Base-by-base conservation (phyloP, 2,797 vertebrate species). In the Tamandua tetradactyla region DNA sequence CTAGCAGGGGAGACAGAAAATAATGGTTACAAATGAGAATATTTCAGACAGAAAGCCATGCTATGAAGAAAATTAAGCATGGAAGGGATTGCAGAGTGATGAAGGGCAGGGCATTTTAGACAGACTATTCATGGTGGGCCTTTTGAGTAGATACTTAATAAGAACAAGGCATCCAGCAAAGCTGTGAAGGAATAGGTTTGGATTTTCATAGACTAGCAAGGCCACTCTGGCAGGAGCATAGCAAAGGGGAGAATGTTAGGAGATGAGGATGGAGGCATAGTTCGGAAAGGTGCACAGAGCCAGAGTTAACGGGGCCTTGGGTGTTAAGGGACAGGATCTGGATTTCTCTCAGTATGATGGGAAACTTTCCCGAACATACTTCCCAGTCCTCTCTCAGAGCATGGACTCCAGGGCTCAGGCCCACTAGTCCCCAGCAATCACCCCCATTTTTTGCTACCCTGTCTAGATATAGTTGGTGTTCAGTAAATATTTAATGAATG, bases 321-420 rank as follows among this genome's bases (percentile, higher is more conserved):
- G 30, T 35, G 42, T 18, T 78, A 66, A 0, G 22, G 7, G n/a
- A 87, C 80, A 22, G 49, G 42, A 62, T 61, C 20, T 52, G 42
- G 18, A 55, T 74, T 79, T 22, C 47, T 82, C 74, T 55, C 85
- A 44, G 35, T 47, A 76, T 0, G 7, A 62, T 12, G 52, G 68
- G 68, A 92, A 94, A 44, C 76, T 76, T 75, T 49, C 69, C 52
- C 75, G 57, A 80, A 89, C 14, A 40, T 30, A 57, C 17, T 71
- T 82, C 14, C 37, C 47, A 82, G 81, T 47, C 55, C 9, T 76
- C n/a, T 91, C 52, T 71, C 27, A 57, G 23, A 47, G 55, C n/a
- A 42, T 8, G n/a, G 35, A 74, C 66, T 49, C 25, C 49, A 27
- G 6, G 74, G 62, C 15, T 17, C n/a, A 72, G 62, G 27, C 32